These are phyloP conservation scores for Pocillopora verrucosa DNA, from an alignment of 64 coral and sea anemone species.

Conservation along the genomic window DNA sequence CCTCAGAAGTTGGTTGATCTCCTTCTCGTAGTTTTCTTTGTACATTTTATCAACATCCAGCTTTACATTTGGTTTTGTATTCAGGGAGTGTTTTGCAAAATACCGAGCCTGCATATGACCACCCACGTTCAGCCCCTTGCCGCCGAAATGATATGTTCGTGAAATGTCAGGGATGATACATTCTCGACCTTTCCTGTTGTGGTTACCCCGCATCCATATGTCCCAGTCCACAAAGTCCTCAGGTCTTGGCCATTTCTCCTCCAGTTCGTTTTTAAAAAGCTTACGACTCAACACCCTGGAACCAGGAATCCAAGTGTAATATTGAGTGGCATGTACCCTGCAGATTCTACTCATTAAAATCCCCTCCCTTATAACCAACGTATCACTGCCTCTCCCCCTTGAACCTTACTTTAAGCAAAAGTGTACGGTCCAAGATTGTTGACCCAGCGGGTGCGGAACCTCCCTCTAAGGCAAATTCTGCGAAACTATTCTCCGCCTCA, in stretches of 20 bases:
- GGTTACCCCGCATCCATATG: constrained; percentile 74
- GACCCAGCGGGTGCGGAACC: too few species aligned
- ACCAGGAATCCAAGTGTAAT: background rate
- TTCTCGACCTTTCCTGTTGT: constrained; percentile 74
- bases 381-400: too few species aligned
- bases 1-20: constrained; percentile 72
- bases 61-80: constrained; percentile 60
- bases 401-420: too few species aligned
- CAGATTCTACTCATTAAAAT: background rate
- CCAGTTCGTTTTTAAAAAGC: constrained; percentile 87
- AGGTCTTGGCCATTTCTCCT: constrained; percentile 87
- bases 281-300: constrained; percentile 84
- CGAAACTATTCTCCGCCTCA: too few species aligned
- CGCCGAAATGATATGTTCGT: constrained; percentile 95
- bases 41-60: constrained; percentile 73
- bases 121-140: constrained; percentile 70
- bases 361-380: background rate
- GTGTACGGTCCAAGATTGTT: too few species aligned
- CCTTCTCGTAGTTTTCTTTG: constrained; percentile 89
- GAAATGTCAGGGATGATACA: constrained; percentile 94
- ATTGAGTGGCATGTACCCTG: background rate
- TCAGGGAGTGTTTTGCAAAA: constrained; percentile 82
- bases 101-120: constrained; percentile 81
- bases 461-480: too few species aligned
- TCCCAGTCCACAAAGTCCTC: constrained; percentile 91